Conservation (phyloP, 2,888 invertebrate genomes). For the Acanthococcus lagerstroemiae region DNA sequence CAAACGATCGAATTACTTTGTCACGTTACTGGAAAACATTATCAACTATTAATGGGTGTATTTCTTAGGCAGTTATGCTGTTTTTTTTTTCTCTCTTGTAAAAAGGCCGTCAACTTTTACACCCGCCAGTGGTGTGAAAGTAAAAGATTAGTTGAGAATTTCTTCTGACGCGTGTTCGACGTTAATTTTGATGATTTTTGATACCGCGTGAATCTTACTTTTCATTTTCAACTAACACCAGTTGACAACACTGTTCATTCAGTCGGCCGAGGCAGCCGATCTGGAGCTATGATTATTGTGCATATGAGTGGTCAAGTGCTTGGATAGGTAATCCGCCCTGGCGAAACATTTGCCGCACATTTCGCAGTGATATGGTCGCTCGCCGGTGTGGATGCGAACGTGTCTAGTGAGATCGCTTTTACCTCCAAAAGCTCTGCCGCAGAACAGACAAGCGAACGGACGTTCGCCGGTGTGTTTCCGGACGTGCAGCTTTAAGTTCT, state of each 20-base stretch:
- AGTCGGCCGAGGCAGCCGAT: conserved; percentile 1
- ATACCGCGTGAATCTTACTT: not conserved
- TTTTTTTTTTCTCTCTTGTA: not conserved
- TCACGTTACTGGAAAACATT: no score
- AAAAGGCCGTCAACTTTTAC: not conserved
- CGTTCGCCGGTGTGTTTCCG: conserved; percentile 80
- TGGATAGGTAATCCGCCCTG: conserved; percentile 78
- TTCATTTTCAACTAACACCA: not conserved
- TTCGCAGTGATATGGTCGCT: conserved; percentile 82
- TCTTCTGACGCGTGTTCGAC: no score
- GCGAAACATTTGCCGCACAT: conserved; percentile 88
- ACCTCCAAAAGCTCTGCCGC: conserved; percentile 78
- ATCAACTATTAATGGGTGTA: no score
- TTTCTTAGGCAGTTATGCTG: no score
- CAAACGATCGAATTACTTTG: no score
- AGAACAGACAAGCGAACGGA: conserved; percentile 83
- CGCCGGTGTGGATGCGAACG: conserved; percentile 77
- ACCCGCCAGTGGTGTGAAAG: no score
- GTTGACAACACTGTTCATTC: not conserved
- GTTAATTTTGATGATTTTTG: not conserved
- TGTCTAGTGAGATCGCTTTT: conserved; percentile 80
- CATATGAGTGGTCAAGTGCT: conserved; percentile 82
- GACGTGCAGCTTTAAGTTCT: conserved; percentile 73
- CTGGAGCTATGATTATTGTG: conserved; percentile 43
- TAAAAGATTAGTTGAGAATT: no score